A percentile compares a stretch with the other conserved stretches of the same genome.
These are phyloP conservation scores for Drosophila kepulauana DNA, from an alignment of 1,140 invertebrate genomes.

Conservation along the genomic window DNA sequence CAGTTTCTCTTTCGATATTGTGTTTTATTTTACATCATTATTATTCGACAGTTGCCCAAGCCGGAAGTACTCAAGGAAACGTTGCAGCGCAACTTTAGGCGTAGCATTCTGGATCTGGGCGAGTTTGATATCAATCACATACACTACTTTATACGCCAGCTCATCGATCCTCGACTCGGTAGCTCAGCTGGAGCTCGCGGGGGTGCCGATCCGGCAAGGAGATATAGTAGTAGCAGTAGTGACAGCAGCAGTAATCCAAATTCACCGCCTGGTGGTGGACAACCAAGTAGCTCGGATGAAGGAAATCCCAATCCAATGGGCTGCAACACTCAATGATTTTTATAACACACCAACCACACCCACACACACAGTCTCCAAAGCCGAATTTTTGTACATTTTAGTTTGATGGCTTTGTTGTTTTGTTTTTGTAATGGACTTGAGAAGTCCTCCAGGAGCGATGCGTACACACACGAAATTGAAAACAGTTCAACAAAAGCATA, in stretches of 20 bases:
- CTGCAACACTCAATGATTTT: slow-evolving; percentile 62
- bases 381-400: slow-evolving; percentile 23
- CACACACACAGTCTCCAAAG: slow-evolving; percentile 13
- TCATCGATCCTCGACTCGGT: slow-evolving; percentile 31
- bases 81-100: slow-evolving; percentile 64
- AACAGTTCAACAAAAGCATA: too few species aligned
- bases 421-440: slow-evolving; percentile 6
- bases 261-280: slow-evolving; percentile 3
- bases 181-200: neutral
- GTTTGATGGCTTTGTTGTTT: neutral
- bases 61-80: slow-evolving; percentile 84
- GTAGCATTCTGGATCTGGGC: slow-evolving; percentile 43
- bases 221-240: neutral
- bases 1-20: too few species aligned
- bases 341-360: neutral
- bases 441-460: slow-evolving; percentile 27
- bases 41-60: slow-evolving; percentile 73
- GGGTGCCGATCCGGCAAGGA: neutral
- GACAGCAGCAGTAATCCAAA: neutral
- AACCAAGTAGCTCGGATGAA: slow-evolving; percentile 45
- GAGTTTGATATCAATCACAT: slow-evolving; percentile 61
- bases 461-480: too few species aligned
- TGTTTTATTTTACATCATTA: too few species aligned
- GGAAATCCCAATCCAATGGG: slow-evolving; percentile 37
- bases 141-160: slow-evolving; percentile 66